Evolutionary conservation across 2,113 vertebrate genomes (phyloP), one percentile per base, ranked within the genome.

Genomic region (Corvus cornix): DNA sequence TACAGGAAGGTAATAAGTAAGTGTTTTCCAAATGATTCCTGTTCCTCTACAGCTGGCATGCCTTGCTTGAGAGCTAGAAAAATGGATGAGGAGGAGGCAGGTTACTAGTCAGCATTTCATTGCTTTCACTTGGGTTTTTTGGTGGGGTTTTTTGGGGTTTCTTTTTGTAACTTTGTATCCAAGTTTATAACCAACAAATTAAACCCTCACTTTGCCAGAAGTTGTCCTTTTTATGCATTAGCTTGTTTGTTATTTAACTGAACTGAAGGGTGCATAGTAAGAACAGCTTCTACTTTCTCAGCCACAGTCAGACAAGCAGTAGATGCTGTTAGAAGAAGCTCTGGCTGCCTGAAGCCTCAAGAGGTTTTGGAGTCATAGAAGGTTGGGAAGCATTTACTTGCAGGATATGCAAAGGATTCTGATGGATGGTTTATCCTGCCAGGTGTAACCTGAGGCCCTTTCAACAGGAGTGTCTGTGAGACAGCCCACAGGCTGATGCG

Each of bases 211-310:
- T 81, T 90, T 64, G 14, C 8, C 28, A 59, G 48, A 73, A 77
- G 9, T 12, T 51, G 5, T n/a, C 16, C 33, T 64, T 73, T 68
- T 63, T 9, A 24, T 37, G 11, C 0, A 0, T 41, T 18, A 53
- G 27, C 7, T 68, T 19, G 6, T 21, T 18, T 37, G 26, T 11
- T 59, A 37, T 46, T 75, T 58, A 84, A 64, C 33, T 52, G 37
- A 74, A 60, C 19, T 11, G 31, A 73, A 73, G 16, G 7, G 9
- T 49, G 16, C 6, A 4, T 7, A 23, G 24, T 15, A 28, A 53
- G 31, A 84, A 49, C 0, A 3, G 18, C n/a, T 84, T 67, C 59
- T 46, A 18, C 56, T 64, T 79, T 33, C 11, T 70, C 41, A 51
- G 51, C 37, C 5, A 2, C 9, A 9, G 16, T 49, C 62, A 84